Percentiles rank a stretch among this genome's conserved stretches.
phyloP scores from a whole-genome alignment of 64 coral and sea anemone genomes.

The Pachyseris speciosa region DNA sequence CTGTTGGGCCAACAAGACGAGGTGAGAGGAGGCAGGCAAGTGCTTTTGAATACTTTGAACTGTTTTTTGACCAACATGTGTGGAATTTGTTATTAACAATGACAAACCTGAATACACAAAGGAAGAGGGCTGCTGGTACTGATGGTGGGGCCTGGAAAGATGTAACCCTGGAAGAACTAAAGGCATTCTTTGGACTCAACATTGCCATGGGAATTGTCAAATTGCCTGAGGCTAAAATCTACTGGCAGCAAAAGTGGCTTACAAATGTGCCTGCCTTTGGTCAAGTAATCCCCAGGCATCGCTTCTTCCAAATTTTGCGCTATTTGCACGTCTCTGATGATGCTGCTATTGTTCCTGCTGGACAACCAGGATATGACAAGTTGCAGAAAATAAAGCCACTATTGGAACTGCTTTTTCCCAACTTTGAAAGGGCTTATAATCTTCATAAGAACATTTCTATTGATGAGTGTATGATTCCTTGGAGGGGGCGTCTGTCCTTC shows the following conservation, averaged over 20 bases:
- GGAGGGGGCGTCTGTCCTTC: conserved; percentile 6
- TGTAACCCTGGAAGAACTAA: background rate
- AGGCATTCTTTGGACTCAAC: conserved; percentile 11
- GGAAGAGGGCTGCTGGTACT: conserved; percentile 21
- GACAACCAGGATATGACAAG: conserved; percentile 50
- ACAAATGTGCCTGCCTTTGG: conserved; percentile 9
- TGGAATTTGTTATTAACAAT: no score
- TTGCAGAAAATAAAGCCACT: conserved; percentile 10
- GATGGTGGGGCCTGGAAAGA: conserved; percentile 24
- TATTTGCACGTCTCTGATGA: conserved; percentile 54
- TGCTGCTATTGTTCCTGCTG: background rate
- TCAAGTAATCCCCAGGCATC: conserved; percentile 18
- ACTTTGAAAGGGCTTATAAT: conserved; percentile 16
- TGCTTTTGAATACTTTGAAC: conserved; percentile 35
- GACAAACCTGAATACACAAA: conserved; percentile 21
- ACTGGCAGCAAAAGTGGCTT: conserved; percentile 12
- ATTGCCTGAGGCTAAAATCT: background rate
- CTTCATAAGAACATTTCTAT: conserved; percentile 38
- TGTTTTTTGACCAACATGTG: conserved; percentile 35
- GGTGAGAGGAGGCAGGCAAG: conserved; percentile 6
- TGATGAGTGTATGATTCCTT: conserved; percentile 50
- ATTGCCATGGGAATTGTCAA: conserved; percentile 34
- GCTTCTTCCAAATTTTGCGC: conserved; percentile 7
- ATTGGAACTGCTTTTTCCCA: conserved; percentile 1
- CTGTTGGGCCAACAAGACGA: conserved; percentile 9